Evolutionary conservation across 2,113 vertebrate species (phyloP), one percentile per base, ranked within the genome.

Genomic region (Scytalopus superciliaris): DNA sequence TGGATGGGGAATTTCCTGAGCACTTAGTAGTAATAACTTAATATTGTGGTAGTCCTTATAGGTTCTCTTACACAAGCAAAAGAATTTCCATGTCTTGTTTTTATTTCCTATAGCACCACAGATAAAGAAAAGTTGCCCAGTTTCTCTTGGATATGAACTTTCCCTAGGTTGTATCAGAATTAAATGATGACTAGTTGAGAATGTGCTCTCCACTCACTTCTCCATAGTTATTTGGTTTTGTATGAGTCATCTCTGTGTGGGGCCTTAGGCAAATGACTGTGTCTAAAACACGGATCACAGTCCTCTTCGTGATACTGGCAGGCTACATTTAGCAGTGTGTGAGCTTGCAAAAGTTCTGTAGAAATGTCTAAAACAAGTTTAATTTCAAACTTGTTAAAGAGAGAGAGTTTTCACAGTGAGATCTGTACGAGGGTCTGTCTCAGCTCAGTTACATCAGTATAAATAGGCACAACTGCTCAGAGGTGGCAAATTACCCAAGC

Each of bases 291-390:
- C 52, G 39, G 42, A 59, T 78, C 49, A 40, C 47, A 70, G 69
- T 75, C 40, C 33, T 94, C 60, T 64, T 84, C 1, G 1, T 89
- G 66, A 72, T 77, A 55, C 7, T 77, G 63, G 42, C 55, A 84
- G 35, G 50, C 89, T 87, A 33, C 39, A 42, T 93, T 91, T 91
- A 73, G 77, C 59, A 82, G 63, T 59, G 23, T 72, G 47, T 70
- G 68, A 95, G 45, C 84, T 91, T 90, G 70, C n/a, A 79, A 91
- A 87, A 90, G 13, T 55, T 91, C 21, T 50, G n/a, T 66, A 77
- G 78, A 94, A 96, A 80, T 91, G 39, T 70, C 64, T 89, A 49
- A 70, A 85, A 37, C 55, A 88, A 90, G 35, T 84, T 88, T 57
- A 44, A 93, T 84, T 84, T 52, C 60, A 67, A 35, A 80, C 60